Evolutionary conservation across 2,113 vertebrate genomes (phyloP).

Genomic region (Pontoporia blainvillei): DNA sequence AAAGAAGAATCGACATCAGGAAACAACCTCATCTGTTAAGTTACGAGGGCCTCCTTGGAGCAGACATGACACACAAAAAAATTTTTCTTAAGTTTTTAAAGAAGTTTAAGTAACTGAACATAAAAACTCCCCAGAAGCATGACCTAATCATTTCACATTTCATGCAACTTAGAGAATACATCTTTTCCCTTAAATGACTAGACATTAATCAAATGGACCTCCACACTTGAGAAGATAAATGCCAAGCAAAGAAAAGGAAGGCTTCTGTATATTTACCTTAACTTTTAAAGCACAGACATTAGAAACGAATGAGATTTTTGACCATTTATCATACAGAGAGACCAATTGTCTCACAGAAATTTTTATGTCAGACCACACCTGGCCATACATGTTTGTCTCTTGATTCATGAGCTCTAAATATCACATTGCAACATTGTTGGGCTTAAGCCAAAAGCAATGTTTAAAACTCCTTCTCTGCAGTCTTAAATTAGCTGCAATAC

Average conservation of each 20-base stretch:
- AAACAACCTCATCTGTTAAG: neutral
- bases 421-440: conserved; percentile 56
- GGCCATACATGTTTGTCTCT: conserved; percentile 70
- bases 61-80: neutral
- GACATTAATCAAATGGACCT: conserved; percentile 75
- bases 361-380: conserved; percentile 74
- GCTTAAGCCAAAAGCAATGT: conserved; percentile 41
- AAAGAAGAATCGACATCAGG: neutral
- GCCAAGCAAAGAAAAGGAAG: conserved; percentile 65
- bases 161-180: conserved; percentile 47
- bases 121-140: conserved; percentile 66
- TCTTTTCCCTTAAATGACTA: conserved; percentile 73
- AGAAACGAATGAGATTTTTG: conserved; percentile 76
- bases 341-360: conserved; percentile 71
- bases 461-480: conserved; percentile 48
- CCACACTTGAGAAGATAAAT: conserved; percentile 74
- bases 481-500: conserved; percentile 52
- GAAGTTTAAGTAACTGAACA: conserved; percentile 59
- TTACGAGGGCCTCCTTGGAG: neutral
- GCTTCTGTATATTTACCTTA: conserved; percentile 76
- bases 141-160: conserved; percentile 75
- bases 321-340: conserved; percentile 76
- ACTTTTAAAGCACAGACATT: conserved; percentile 70
- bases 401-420: conserved; percentile 75
- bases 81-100: neutral